Evolutionary conservation across 2,113 vertebrate genomes (phyloP), one percentile per base, ranked within the genome.

Genomic region (Anser cygnoides): DNA sequence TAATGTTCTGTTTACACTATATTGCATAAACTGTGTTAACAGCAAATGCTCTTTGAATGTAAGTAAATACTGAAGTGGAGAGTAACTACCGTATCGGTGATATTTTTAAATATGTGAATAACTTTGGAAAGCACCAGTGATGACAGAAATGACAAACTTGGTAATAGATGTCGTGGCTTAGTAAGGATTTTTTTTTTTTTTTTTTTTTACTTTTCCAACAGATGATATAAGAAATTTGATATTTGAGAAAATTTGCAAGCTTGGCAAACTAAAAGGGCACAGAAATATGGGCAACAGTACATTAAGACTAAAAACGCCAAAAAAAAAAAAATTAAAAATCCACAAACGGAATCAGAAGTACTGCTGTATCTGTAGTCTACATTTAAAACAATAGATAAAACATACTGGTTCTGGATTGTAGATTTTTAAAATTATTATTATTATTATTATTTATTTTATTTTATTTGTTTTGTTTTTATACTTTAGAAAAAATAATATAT

Each of bases 181-280:
- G 39, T 20, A 61, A 20, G 20, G 9, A 21, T 76, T 46, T n/a
- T 57, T 73, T 85, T 89, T 76, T 73, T 85, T 89, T 76, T n/a
- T n/a, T 57, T 68, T 84, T 89, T 58, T 76, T 63, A 61, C 37
- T 68, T 93, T 21, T 52, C 11, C 25, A 79, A 39, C 1, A 79
- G 9, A 29, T 46, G 0, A 68, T 33, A 76, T 29, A 87, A 81
- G 71, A 0, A 0, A 75, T 55, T 41, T 43, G 12, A 3, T 35
- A 35, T 87, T 71, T 44, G 46, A 67, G 3, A 78, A 91, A 87
- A 43, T 39, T 2, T 57, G 2, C 14, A 65, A 52, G 12, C 10
- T 74, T 58, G 16, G 29, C 6, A 71, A 65, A 72, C 43, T n/a
- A 67, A 4, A 62, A 6, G 1, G 2, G n/a, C 11, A 65, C 2